Conservation (phyloP, 1,140 invertebrate species). For the Radopholus similis region DNA sequence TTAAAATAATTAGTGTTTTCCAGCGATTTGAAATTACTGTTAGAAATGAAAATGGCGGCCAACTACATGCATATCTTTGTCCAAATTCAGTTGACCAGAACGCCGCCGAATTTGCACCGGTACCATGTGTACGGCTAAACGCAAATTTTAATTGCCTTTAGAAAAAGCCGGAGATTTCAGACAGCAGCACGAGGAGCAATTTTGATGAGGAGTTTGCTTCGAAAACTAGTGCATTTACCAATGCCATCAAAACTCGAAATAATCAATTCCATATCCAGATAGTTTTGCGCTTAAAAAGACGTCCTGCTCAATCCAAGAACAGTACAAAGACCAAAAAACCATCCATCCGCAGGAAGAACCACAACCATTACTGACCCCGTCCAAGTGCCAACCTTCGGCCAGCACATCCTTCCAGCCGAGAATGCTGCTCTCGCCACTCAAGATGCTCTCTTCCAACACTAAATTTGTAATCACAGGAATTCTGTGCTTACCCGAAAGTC, state of each 20-base stretch:
- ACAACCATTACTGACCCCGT: not conserved
- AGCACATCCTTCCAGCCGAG: not conserved
- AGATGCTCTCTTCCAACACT: not conserved
- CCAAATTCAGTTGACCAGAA: constrained; percentile 4
- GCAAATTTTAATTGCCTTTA: not conserved
- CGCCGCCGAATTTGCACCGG: not conserved
- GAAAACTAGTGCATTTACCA: too few relatives aligned
- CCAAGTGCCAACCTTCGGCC: not conserved
- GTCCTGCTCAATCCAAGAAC: too few relatives aligned
- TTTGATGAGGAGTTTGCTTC: too few relatives aligned
- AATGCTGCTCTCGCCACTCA: not conserved
- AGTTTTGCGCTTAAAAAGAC: not conserved
- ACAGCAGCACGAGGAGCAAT: not conserved
- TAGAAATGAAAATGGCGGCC: constrained; percentile 30
- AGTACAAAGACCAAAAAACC: too few relatives aligned
- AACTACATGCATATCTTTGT: constrained; percentile 26
- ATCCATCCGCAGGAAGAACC: too few relatives aligned
- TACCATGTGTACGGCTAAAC: not conserved
- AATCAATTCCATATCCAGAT: not conserved
- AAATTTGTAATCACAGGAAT: not conserved
- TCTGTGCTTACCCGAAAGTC: not conserved
- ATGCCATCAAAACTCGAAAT: not conserved
- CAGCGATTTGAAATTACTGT: constrained; percentile 32
- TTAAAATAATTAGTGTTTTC: constrained; percentile 5
- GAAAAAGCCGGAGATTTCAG: not conserved